Evolutionary conservation across 1,140 invertebrate genomes (phyloP).

Genomic region (Cephus cinctus): DNA sequence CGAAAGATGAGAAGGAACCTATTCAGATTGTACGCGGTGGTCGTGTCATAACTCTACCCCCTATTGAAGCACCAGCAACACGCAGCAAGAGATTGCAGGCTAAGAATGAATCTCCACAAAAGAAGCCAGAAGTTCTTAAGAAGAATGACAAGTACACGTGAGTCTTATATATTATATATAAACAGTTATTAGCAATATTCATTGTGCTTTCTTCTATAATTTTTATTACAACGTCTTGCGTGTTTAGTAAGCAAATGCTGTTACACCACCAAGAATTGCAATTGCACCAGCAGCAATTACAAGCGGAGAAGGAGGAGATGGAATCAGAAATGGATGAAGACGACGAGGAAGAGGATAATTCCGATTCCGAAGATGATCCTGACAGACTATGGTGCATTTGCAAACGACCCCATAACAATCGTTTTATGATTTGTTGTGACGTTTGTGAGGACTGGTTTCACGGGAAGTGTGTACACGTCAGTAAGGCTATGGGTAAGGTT

Average conservation of each 20-base stretch:
- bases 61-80: slow-evolving; percentile 76
- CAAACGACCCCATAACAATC: slow-evolving; percentile 90
- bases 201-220: slow-evolving; percentile 1
- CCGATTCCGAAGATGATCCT: slow-evolving; percentile 87
- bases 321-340: slow-evolving; percentile 31
- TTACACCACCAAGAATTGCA: slow-evolving; percentile 3
- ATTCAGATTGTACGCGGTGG: slow-evolving; percentile 73
- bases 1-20: slow-evolving; percentile 54
- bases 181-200: slow-evolving; percentile 1
- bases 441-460: slow-evolving; percentile 97
- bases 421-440: slow-evolving; percentile 98
- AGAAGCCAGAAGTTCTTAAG: slow-evolving; percentile 14
- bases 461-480: slow-evolving; percentile 92
- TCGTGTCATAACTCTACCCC: slow-evolving; percentile 71
- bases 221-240: too few species aligned
- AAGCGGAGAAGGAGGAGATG: slow-evolving; percentile 14
- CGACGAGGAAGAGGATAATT: slow-evolving; percentile 59
- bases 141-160: slow-evolving; percentile 22
- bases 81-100: slow-evolving; percentile 55
- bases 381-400: slow-evolving; percentile 95
- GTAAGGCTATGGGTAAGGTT: slow-evolving; percentile 76
- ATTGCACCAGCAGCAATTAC: too few species aligned
- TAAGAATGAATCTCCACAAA: slow-evolving; percentile 32
- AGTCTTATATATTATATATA: slow-evolving; percentile 1
- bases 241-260: too few species aligned